A percentile compares a stretch with the other conserved stretches of the same genome.
Conservation (phyloP, 1,140 invertebrate genomes). For the Sinonovacula constricta region DNA sequence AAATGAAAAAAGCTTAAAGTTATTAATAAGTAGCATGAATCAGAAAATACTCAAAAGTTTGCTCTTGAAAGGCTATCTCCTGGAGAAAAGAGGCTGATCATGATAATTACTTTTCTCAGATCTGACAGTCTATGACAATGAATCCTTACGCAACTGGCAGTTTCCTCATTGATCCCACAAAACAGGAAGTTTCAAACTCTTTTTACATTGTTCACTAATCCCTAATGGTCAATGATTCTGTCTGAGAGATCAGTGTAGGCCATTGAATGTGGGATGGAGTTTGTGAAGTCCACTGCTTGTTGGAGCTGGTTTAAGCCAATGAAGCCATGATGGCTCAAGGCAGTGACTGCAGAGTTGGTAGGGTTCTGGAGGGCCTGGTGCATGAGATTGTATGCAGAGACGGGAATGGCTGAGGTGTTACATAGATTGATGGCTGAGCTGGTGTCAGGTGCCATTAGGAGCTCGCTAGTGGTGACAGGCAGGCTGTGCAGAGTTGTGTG, state of each 20-base stretch:
- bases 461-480: background rate
- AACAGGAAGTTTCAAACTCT: too few relatives aligned
- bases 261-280: background rate
- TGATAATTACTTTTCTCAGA: too few relatives aligned
- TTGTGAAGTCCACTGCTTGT: conserved; percentile 19
- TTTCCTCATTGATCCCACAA: too few relatives aligned
- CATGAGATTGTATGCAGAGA: background rate
- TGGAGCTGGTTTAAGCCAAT: conserved; percentile 20
- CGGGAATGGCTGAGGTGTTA: background rate
- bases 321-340: conserved; percentile 16
- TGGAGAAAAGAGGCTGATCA: too few relatives aligned
- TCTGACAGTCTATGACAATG: too few relatives aligned
- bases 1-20: too few relatives aligned
- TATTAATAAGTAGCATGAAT: too few relatives aligned
- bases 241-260: conserved; percentile 29
- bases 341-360: background rate
- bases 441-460: background rate
- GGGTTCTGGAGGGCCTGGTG: background rate
- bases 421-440: background rate
- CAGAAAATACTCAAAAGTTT: too few relatives aligned
- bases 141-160: too few relatives aligned
- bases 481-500: background rate
- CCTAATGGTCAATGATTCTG: too few relatives aligned
- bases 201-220: too few relatives aligned
- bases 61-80: too few relatives aligned